Conservation (phyloP, 1,140 invertebrate genomes). For the Drosophila ironensis region DNA sequence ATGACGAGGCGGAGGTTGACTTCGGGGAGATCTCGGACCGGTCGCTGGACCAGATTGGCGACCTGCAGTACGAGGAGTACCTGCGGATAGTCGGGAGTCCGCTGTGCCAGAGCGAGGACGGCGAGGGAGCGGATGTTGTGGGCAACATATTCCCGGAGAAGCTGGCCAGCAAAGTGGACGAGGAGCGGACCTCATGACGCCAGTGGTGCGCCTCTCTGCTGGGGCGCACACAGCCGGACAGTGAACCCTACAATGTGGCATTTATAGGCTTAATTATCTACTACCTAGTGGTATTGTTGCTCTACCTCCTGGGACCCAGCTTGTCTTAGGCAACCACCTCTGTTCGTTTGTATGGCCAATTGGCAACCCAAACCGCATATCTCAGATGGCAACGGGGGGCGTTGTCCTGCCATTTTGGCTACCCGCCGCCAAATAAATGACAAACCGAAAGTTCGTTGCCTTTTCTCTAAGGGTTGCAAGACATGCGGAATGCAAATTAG, state of each 20-base stretch:
- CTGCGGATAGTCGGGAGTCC: conserved; percentile 22
- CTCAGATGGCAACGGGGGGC: conserved; percentile 20
- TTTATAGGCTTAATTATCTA: conserved; percentile 46
- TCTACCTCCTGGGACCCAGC: conserved; percentile 20
- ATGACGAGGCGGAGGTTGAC: too few relatives aligned
- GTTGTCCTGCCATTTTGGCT: conserved; percentile 28
- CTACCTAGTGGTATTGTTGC: conserved; percentile 36
- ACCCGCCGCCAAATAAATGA: conserved; percentile 15
- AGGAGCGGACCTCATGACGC: conserved; percentile 41
- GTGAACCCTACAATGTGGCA: conserved; percentile 11
- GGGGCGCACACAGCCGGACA: conserved; percentile 26
- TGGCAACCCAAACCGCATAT: conserved; percentile 1
- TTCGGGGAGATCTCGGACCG: neutral
- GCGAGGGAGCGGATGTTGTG: conserved; percentile 54
- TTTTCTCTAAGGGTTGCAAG: neutral
- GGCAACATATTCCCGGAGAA: conserved; percentile 16
- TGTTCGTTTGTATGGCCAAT: neutral
- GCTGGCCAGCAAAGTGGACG: neutral
- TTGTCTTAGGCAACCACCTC: conserved; percentile 25
- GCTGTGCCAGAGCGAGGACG: neutral
- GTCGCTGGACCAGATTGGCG: neutral
- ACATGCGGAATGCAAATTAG: too few relatives aligned
- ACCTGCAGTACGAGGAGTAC: conserved; percentile 19
- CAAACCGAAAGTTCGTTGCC: neutral
- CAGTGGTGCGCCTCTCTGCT: conserved; percentile 30